Evolutionary conservation across 35 echinoderm and acorn worm species (phyloP), one percentile per base, ranked within the genome.

Genomic region (Holothuria glaberrima): DNA sequence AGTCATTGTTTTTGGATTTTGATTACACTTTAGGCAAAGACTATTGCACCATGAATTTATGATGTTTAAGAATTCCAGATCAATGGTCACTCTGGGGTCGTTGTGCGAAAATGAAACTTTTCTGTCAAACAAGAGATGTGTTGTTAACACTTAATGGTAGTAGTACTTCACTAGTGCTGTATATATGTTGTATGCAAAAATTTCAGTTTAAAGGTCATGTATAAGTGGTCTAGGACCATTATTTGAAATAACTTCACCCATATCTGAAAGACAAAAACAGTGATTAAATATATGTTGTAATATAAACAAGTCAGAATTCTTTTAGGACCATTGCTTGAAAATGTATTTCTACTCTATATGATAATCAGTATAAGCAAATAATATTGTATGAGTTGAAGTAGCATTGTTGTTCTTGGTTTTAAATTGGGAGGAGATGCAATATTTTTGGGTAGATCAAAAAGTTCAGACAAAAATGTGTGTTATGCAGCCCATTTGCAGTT

Each of bases 401-500:
- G 61, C 61, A 65, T 65, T 65, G 61, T 65, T 65, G 61, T 4
- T 65, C 61, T 6, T 65, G 44, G 4, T 65, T 65, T 65, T 16
- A 65, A 65, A 6, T 65, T 65, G 4, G 61, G 61, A 17, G 17
- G 61, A 65, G 17, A 65, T n/a, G 61, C 61, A 4, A 65, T 65
- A 65, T 65, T 65, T 65, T 65, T 65, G 17, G 61, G 61, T 65
- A 65, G 61, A 65, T 65, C 19, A 65, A 65, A 65, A 65, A 65
- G 17, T 4, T 65, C 61, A 65, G 61, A 65, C 17, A 4, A 65
- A 65, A 65, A 65, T 65, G 16, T 4, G 61, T 4, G 17, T 28
- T 65, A 65, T 65, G 61, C 17, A 6, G 61, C 61, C 61, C 61
- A 65, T 65, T 65, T 65, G 61, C 61, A 65, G 61, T 65, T 65